Conservation (phyloP, 53 echinoderm and acorn worm genomes). For the Crossaster papposus region DNA sequence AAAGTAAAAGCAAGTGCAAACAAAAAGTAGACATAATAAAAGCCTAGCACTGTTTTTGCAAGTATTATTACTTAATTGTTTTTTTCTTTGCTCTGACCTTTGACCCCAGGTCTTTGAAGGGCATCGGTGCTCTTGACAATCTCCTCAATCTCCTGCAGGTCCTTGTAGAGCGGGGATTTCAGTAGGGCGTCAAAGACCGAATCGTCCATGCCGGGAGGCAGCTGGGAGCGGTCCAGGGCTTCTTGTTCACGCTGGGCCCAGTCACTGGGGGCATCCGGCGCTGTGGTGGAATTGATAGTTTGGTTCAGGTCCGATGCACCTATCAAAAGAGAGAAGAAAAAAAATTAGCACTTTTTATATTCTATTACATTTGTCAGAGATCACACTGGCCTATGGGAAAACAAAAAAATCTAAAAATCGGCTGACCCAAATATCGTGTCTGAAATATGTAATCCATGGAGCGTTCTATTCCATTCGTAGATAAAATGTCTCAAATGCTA, state of each 20-base stretch:
- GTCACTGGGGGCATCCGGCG: slow-evolving; percentile 83
- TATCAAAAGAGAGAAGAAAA: slow-evolving; percentile 1
- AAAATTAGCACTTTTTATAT: background rate
- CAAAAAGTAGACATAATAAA: too few relatives aligned
- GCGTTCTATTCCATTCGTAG: too few relatives aligned
- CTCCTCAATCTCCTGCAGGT: slow-evolving; percentile 95
- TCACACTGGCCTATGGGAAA: too few relatives aligned
- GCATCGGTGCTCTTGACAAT: slow-evolving; percentile 88
- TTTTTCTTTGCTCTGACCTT: slow-evolving; percentile 70
- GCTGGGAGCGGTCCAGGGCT: slow-evolving; percentile 63
- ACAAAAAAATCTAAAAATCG: too few relatives aligned
- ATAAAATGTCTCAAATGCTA: too few relatives aligned
- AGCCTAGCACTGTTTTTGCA: too few relatives aligned
- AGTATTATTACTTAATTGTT: too few relatives aligned
- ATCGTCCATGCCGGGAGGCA: slow-evolving; percentile 79
- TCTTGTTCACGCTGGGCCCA: slow-evolving; percentile 88
- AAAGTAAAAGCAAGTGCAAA: too few relatives aligned
- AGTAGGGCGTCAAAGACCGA: slow-evolving; percentile 82
- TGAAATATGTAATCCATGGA: too few relatives aligned
- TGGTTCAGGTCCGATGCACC: slow-evolving; percentile 94
- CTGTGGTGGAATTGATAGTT: slow-evolving; percentile 75
- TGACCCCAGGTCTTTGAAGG: slow-evolving; percentile 82
- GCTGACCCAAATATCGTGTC: too few relatives aligned
- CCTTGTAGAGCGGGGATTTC: slow-evolving; percentile 86
- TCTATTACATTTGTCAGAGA: too few relatives aligned